Percentiles rank a stretch among this genome's conserved stretches.
Evolutionary conservation across 2,797 vertebrate species (phyloP).

Genomic region (Channa striata): DNA sequence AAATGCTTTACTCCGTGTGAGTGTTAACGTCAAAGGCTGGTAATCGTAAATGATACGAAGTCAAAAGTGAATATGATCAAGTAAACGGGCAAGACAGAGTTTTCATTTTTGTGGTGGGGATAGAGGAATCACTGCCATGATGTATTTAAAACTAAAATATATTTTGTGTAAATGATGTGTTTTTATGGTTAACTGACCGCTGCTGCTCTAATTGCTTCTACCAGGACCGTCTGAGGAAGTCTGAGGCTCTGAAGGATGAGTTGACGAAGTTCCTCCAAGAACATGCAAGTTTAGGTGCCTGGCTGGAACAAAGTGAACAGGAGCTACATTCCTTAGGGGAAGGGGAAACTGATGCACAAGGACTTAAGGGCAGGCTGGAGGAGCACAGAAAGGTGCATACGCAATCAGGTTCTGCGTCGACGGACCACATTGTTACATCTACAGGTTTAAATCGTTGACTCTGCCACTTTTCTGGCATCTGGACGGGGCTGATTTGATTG

Average conservation of each 20-base stretch:
- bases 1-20: neutral
- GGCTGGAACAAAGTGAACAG: slow-evolving; percentile 90
- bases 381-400: slow-evolving; percentile 92
- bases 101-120: no score
- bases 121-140: no score
- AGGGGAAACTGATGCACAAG: slow-evolving; percentile 81
- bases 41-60: no score
- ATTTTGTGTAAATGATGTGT: neutral
- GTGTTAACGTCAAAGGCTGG: neutral
- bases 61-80: neutral
- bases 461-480: neutral
- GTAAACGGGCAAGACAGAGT: neutral
- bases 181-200: neutral
- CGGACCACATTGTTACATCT: neutral
- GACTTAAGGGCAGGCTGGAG: slow-evolving; percentile 82
- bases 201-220: neutral
- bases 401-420: no score
- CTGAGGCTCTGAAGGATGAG: slow-evolving; percentile 90
- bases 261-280: slow-evolving; percentile 93
- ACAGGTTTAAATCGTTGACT: no score
- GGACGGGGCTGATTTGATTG: neutral
- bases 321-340: slow-evolving; percentile 86
- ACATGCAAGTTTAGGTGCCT: slow-evolving; percentile 87
- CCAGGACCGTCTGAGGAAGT: slow-evolving; percentile 84
- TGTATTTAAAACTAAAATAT: no score